Base-by-base conservation (phyloP, 2,888 invertebrate species). In the Apamea monoglypha region DNA sequence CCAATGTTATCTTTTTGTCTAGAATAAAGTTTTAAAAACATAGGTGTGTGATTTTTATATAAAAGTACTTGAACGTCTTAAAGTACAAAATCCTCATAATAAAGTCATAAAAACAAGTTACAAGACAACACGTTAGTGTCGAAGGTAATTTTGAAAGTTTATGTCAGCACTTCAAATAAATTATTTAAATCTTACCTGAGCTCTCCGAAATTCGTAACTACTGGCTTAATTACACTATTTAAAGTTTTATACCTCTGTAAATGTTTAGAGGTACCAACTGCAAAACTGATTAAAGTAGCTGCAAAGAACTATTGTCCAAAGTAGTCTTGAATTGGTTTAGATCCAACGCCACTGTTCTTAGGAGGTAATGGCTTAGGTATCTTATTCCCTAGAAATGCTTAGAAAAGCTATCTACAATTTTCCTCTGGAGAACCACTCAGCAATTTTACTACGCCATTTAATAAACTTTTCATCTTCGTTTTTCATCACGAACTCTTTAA, bases 381-480 rank as follows among this genome's bases (percentile, higher is more conserved):
- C 53, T 66, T 47, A 61, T 77, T 83, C 74, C 29, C 47, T 50
- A 75, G 66, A 80, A 70, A 66, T 64, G 56, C 68, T 75, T 67
- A 76, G 67, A 53, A 74, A 80, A 76, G 40, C 47, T 47, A 73
- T 72, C 53, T 29, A 59, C 12, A 72, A 74, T 74, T 84, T 69
- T 69, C 29, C 40, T 36, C 16, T 40, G 21, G 29, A 72, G 53
- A 75, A 61, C 64, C 80, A 75, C 73, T 85, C 67, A 77, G 76
- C 32, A 69, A 61, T 87, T 87, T 87, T 76, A 81, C 47, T 25
- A 70, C 72, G 40, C 50, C 61, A 69, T 81, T 79, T 87, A 74
- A 81, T 85, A 85, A 85, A 85, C 56, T 81, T 84, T 81, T 59
- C 73, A 87, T 81, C 75, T 85, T 56, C 77, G 61, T 85, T 87